Evolutionary conservation across 53 echinoderm and acorn worm species (phyloP), one percentile per base, ranked within the genome.

Genomic region (Echinarachnius parma): DNA sequence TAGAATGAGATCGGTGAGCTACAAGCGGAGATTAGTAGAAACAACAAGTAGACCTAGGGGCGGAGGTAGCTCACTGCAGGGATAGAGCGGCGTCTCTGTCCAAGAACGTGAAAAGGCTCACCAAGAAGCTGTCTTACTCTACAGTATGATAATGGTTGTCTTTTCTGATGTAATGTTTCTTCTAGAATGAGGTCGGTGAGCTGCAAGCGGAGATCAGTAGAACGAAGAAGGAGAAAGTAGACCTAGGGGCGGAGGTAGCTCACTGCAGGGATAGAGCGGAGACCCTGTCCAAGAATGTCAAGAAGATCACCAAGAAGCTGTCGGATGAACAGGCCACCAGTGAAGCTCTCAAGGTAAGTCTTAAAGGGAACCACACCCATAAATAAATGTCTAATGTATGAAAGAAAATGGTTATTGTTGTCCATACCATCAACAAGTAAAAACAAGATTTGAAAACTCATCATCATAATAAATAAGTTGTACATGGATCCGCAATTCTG

Each of bases 291-390:
- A 80, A 55, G 60, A 83, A 77, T 21, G n/a, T 66, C 27, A 87
- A 77, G 59, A 78, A 76, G 19, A 26, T 81, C 2, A 44, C 35
- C 11, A 83, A 87, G 55, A 64, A 71, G 22, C 63, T 92, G 0
- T 32, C 83, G 7, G 83, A 80, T 42, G 87, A 87, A 47, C 84
- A 87, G 58, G 79, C 87, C 0, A 84, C 87, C 13, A 80, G 76
- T 15, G 87, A 92, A 47, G 87, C 87, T 5, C 78, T 92, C 36
- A 87, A 81, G 79, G 92, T 92, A 75, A 35, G 44, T 18, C 21
- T 8, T 3, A 61, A 61, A n/a, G n/a, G n/a, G n/a, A n/a, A n/a
- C n/a, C n/a, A n/a, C n/a, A n/a, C n/a, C n/a, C n/a, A n/a, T n/a
- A n/a, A n/a, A n/a, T n/a, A n/a, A n/a, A n/a, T n/a, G n/a, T n/a